Base-by-base conservation (phyloP, 1,140 invertebrate species). In the Drosophila sulfurigaster region DNA sequence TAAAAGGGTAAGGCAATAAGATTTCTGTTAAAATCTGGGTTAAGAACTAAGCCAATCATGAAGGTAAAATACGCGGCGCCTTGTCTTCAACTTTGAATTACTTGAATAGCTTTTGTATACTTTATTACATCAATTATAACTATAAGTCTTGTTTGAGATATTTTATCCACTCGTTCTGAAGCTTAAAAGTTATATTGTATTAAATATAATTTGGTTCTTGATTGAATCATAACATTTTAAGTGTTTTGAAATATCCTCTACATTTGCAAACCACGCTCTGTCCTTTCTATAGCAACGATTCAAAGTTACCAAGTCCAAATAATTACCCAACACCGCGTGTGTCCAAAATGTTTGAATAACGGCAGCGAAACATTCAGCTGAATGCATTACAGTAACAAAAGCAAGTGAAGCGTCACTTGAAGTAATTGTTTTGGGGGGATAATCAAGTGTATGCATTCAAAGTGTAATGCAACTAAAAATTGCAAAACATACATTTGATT, bases 351-450 rank as follows among this genome's bases (percentile, higher is more conserved):
- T 49, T 7, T 13, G 13, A 52, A 52, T 32, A 7, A 32, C n/a
- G n/a, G 28, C n/a, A 25, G 41, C 41, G 51, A 54, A 25, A 46
- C 15, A 20, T 49, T 7, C 13, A 54, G 5, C 8, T 10, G 2
- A 54, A 54, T 32, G n/a, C 25, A 38, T 56, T 56, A 5, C 13
- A 38, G 32, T 32, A 38, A 10, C 8, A 30, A 52, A 52, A 28
- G n/a, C 30, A 56, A 56, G 3, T 56, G 30, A 56, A 16, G 30
- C 52, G 52, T 4, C 30, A 32, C 13, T 38, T 13, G 16, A 32
- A 38, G n/a, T 10, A 38, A 35, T 5, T 16, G 11, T 35, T 32
- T 54, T 56, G 51, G n/a, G n/a, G n/a, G 25, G 10, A 52, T n/a
- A 11, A 45, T 45, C 43, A 38, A 8, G 20, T 25, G 35, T 10